phyloP scores from a whole-genome alignment of 2,888 invertebrate species.

The Epistrophe grossulariae region DNA sequence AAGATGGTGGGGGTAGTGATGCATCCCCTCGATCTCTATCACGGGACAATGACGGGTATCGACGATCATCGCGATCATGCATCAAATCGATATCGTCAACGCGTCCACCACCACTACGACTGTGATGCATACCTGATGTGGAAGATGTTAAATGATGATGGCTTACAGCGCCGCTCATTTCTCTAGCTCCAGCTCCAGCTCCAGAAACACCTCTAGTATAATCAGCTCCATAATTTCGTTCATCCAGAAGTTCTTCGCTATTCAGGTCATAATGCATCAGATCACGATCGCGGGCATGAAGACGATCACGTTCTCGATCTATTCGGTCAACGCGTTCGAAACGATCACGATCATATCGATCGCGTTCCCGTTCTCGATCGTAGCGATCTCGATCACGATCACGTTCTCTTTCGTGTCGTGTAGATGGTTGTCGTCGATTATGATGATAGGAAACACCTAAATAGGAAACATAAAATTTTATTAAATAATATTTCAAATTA shows the following conservation, averaged over 20 bases:
- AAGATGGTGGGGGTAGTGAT: slow-evolving; percentile 79
- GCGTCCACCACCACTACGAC: slow-evolving; percentile 79
- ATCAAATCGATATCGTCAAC: slow-evolving; percentile 82
- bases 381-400: slow-evolving; percentile 79
- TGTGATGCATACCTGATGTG: slow-evolving; percentile 77
- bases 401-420: slow-evolving; percentile 80
- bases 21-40: slow-evolving; percentile 80
- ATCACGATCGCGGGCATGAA: slow-evolving; percentile 83
- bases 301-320: slow-evolving; percentile 79
- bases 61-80: slow-evolving; percentile 81
- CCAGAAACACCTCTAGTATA: slow-evolving; percentile 81
- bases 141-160: slow-evolving; percentile 74
- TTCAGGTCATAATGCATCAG: slow-evolving; percentile 84
- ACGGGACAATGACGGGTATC: slow-evolving; percentile 77
- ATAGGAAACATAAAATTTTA: background rate
- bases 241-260: slow-evolving; percentile 83
- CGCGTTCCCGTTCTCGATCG: slow-evolving; percentile 79
- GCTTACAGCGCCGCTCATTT: slow-evolving; percentile 51
- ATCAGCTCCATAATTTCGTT: slow-evolving; percentile 82
- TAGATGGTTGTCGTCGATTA: slow-evolving; percentile 81
- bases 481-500: slow-evolving; percentile 21
- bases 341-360: slow-evolving; percentile 75
- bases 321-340: slow-evolving; percentile 57
- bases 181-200: slow-evolving; percentile 72
- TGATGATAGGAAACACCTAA: slow-evolving; percentile 83